phyloP scores from a whole-genome alignment of 2,888 invertebrate genomes.

The Nudaria mundana region DNA sequence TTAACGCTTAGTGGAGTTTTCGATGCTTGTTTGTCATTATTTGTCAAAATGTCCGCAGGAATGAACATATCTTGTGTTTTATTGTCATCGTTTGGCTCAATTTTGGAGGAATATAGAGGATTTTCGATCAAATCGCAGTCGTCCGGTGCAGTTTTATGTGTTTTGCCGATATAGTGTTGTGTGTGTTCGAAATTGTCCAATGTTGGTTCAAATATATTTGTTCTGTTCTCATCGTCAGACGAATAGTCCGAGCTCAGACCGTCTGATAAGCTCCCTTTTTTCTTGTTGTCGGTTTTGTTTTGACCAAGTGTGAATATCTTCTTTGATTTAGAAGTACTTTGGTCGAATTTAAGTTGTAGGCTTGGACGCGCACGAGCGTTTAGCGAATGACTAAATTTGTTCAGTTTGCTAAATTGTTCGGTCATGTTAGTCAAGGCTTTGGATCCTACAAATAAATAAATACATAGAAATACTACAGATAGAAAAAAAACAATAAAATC shows the following conservation, averaged over 20 bases:
- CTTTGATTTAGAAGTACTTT: slow-evolving; percentile 62
- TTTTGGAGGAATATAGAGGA: slow-evolving; percentile 73
- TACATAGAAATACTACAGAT: too few species aligned
- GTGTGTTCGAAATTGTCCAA: slow-evolving; percentile 75
- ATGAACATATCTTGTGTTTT: slow-evolving; percentile 76
- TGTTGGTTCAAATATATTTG: slow-evolving; percentile 74
- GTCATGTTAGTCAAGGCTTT: slow-evolving; percentile 93
- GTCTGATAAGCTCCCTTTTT: slow-evolving; percentile 85
- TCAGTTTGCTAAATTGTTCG: slow-evolving; percentile 92
- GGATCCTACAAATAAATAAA: slow-evolving; percentile 81
- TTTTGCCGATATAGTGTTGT: slow-evolving; percentile 70
- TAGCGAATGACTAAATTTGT: slow-evolving; percentile 85
- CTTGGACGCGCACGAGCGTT: slow-evolving; percentile 79
- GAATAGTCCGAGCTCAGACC: slow-evolving; percentile 81
- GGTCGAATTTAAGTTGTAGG: slow-evolving; percentile 74
- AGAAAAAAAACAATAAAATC: too few species aligned
- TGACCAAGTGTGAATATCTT: slow-evolving; percentile 78
- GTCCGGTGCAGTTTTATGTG: slow-evolving; percentile 47
- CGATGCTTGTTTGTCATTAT: slow-evolving; percentile 39
- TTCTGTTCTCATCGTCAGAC: slow-evolving; percentile 76
- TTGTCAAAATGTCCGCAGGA: slow-evolving; percentile 74
- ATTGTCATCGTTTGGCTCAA: slow-evolving; percentile 54
- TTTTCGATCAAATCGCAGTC: slow-evolving; percentile 72
- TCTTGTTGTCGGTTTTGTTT: slow-evolving; percentile 70
- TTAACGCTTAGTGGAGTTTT: slow-evolving; percentile 61